Conservation (phyloP, 2,888 invertebrate species). For the Lordiphosa fenestrarum region DNA sequence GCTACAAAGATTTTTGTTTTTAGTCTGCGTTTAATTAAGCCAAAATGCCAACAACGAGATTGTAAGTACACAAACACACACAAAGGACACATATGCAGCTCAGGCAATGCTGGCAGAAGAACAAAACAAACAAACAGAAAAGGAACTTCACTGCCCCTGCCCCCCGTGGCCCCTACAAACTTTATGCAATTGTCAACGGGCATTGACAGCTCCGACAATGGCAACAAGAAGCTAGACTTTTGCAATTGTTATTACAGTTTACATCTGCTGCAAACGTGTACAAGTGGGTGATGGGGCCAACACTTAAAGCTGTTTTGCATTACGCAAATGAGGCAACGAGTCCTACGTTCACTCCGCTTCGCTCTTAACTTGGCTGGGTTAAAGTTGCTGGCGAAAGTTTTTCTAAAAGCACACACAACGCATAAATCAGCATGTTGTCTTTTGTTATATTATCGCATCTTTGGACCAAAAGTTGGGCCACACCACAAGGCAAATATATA, state of each 20-base stretch:
- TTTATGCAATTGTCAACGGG: slow-evolving; percentile 57
- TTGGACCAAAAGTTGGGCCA: slow-evolving; percentile 26
- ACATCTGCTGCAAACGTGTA: slow-evolving; percentile 45
- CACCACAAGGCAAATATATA: background rate
- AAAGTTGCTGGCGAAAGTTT: slow-evolving; percentile 37
- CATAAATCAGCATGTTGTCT: slow-evolving; percentile 66
- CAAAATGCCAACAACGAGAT: slow-evolving; percentile 62
- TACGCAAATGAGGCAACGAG: slow-evolving; percentile 20
- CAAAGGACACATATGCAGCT: slow-evolving; percentile 12
- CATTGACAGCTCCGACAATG: slow-evolving; percentile 63
- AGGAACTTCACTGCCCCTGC: slow-evolving; percentile 3
- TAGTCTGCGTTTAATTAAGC: slow-evolving; percentile 65
- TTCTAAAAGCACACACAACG: slow-evolving; percentile 42
- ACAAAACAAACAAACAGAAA: slow-evolving; percentile 13
- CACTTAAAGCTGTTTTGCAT: slow-evolving; percentile 17
- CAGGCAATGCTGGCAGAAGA: slow-evolving; percentile 22
- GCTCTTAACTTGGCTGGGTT: slow-evolving; percentile 11
- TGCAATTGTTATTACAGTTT: slow-evolving; percentile 64
- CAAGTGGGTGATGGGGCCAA: slow-evolving; percentile 22
- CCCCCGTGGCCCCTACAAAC: slow-evolving; percentile 14
- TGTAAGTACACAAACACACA: slow-evolving; percentile 18
- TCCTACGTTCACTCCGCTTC: slow-evolving; percentile 1
- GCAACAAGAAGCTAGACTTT: slow-evolving; percentile 28
- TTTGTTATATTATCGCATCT: slow-evolving; percentile 57
- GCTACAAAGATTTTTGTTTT: slow-evolving; percentile 41